These are phyloP conservation scores for Griposia aprilina DNA, from an alignment of 2,888 invertebrate genomes.

Conservation along the genomic window DNA sequence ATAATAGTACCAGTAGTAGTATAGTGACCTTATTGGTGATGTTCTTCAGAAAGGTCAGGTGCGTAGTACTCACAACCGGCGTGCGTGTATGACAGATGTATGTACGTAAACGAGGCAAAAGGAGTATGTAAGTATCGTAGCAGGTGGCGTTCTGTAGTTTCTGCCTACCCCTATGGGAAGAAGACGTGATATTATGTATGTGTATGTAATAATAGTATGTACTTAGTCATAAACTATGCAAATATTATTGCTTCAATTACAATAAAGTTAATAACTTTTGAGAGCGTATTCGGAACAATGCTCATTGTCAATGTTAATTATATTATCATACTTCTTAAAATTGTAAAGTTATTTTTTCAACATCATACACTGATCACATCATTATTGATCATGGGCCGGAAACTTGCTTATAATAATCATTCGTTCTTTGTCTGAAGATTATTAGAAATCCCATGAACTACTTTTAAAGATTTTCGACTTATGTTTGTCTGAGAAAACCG, in stretches of 20 bases:
- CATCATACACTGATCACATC: neutral
- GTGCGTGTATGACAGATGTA: too few relatives aligned
- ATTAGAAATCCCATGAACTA: constrained; percentile 28
- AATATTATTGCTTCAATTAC: constrained; percentile 20
- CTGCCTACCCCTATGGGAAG: too few relatives aligned
- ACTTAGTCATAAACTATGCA: constrained; percentile 1
- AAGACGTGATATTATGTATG: too few relatives aligned
- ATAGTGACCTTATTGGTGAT: too few relatives aligned
- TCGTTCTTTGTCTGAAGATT: constrained; percentile 11
- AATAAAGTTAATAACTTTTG: neutral
- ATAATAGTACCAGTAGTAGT: too few relatives aligned
- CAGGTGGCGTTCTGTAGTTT: too few relatives aligned
- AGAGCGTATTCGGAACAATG: neutral
- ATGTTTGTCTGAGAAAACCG: constrained; percentile 21
- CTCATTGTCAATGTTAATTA: neutral
- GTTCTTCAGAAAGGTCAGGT: too few relatives aligned
- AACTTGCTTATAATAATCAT: neutral
- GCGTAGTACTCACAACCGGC: too few relatives aligned
- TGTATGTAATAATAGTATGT: neutral
- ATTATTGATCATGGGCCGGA: constrained; percentile 10
- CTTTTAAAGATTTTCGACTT: constrained; percentile 15
- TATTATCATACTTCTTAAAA: neutral
- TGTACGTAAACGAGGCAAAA: too few relatives aligned
- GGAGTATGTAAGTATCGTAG: too few relatives aligned
- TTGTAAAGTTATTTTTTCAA: neutral